Evolutionary conservation across 1,140 invertebrate genomes (phyloP).

Genomic region (Bicyclus anynana): DNA sequence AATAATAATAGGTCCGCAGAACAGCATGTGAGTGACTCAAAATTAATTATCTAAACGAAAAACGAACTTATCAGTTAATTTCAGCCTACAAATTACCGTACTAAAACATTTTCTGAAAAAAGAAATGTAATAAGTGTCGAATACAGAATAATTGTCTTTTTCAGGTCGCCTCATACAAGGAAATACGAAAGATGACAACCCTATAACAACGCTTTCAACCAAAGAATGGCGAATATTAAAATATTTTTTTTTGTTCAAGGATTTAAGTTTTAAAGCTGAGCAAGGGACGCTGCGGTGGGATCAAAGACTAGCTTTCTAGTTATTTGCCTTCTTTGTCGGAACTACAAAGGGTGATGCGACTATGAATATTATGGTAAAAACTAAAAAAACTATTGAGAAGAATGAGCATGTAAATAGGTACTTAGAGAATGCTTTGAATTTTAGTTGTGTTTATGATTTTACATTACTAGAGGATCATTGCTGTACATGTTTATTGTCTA

Average conservation of each 20-base stretch:
- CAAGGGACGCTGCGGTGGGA: background rate
- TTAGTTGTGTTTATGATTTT: too few species aligned
- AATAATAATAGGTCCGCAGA: too few species aligned
- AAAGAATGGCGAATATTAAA: background rate
- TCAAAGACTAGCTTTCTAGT: constrained; percentile 3
- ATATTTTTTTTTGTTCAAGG: background rate
- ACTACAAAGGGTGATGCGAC: background rate
- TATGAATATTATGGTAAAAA: background rate
- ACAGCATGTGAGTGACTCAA: too few species aligned
- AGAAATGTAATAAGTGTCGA: too few species aligned
- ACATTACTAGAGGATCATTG: too few species aligned
- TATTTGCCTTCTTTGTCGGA: background rate
- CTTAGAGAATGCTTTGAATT: background rate
- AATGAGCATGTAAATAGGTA: background rate
- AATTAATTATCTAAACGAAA: too few species aligned
- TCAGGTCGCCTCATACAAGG: too few species aligned
- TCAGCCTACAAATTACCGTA: too few species aligned
- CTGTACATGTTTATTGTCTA: too few species aligned
- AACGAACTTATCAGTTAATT: too few species aligned
- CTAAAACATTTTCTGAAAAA: too few species aligned
- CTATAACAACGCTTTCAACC: background rate
- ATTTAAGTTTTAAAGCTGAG: background rate
- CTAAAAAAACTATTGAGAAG: background rate
- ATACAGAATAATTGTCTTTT: too few species aligned
- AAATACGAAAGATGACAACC: background rate